Evolutionary conservation across 2,113 vertebrate species (phyloP), one percentile per base, ranked within the genome.

Genomic region (crab-eating macaque (Macaca fascicularis)): DNA sequence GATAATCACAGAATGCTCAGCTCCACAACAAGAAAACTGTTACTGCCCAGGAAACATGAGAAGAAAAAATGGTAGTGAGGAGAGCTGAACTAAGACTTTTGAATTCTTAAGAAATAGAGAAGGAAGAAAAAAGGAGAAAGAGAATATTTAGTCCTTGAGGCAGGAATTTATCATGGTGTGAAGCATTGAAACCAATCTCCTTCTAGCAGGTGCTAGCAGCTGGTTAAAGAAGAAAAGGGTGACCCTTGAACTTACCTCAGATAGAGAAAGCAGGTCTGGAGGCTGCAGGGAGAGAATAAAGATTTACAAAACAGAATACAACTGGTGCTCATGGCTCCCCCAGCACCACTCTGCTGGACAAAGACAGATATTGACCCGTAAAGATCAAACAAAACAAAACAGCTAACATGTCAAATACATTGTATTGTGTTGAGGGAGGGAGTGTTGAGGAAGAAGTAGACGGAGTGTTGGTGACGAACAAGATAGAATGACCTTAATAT

Each of bases 191-290:
- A 48, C 74, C 75, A 55, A 50, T 38, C 84, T 88, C 50, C n/a
- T 40, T 25, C 38, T 72, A 82, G 70, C 11, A 75, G 79, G 72
- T 55, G 35, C 19, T 4, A 82, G 69, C 40, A 52, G 64, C 38
- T 38, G 69, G n/a, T 76, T 50, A 85, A 85, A 69, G 78, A 48
- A 64, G 52, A 59, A 45, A 32, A 74, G 55, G 76, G 50, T 45
- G 61, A 74, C 90, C 80, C 72, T 50, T 95, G 76, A 40, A 97
- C 94, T 98, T 97, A 97, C 96, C 93, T 97, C 48, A 50, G 38
- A 93, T 25, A 95, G 52, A 92, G 72, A 96, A 86, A 89, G 76
- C 78, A 89, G 89, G 45, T 70, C 89, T 93, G 97, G 80, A 96
- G 64, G 90, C 86, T 96, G 70, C 22, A 76, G 95, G 45, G 69